Conservation (phyloP, 1,140 invertebrate genomes). For the Tetramorium simillimum region DNA sequence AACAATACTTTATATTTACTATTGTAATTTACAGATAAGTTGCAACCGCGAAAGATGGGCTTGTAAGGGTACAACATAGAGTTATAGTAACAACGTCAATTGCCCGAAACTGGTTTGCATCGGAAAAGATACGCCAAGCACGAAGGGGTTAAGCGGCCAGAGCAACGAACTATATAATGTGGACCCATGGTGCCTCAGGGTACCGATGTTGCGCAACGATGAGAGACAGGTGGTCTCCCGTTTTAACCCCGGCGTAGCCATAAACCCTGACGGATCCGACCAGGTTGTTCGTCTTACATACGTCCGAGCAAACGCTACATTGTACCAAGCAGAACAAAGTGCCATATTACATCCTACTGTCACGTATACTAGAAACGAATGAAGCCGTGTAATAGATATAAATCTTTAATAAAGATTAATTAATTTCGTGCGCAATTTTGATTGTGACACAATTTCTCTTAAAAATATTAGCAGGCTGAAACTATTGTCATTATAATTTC, state of each 20-base stretch:
- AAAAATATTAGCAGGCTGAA: background rate
- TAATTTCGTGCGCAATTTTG: constrained; percentile 1
- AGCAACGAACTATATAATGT: constrained; percentile 57
- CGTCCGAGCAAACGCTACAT: constrained; percentile 21
- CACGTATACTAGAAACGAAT: background rate
- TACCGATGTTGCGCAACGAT: constrained; percentile 74
- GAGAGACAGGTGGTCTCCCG: constrained; percentile 68
- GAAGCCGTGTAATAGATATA: background rate
- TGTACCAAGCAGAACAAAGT: background rate
- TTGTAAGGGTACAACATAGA: background rate
- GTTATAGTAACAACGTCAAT: constrained; percentile 35
- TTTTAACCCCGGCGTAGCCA: constrained; percentile 53
- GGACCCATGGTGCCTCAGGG: constrained; percentile 67
- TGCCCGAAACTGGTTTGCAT: constrained; percentile 46
- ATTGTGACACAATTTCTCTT: background rate
- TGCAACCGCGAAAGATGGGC: background rate
- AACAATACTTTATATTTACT: background rate
- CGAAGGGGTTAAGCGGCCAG: constrained; percentile 33
- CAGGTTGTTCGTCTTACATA: constrained; percentile 35
- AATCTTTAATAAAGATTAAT: constrained; percentile 43
- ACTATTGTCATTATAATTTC: background rate
- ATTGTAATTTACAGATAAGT: background rate
- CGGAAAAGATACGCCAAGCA: constrained; percentile 16
- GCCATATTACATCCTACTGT: constrained; percentile 1
- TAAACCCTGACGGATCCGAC: constrained; percentile 41